Evolutionary conservation across 2,113 vertebrate genomes (phyloP).

Genomic region (Delphinapterus leucas): DNA sequence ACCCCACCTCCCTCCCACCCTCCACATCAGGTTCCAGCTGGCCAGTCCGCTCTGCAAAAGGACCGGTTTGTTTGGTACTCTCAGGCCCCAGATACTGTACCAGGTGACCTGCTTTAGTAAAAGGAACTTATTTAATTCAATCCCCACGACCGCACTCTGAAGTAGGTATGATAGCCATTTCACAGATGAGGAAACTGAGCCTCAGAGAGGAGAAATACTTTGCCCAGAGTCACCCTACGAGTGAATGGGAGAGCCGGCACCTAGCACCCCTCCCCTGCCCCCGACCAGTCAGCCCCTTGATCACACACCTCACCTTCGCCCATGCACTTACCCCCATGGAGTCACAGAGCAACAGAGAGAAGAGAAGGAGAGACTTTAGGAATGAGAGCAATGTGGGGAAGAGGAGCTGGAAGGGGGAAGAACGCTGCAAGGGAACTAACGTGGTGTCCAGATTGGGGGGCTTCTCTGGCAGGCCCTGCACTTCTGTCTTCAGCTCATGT

Average conservation of each 20-base stretch:
- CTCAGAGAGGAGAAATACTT: not conserved
- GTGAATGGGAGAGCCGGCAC: not conserved
- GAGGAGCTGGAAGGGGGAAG: not conserved
- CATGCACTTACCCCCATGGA: not conserved
- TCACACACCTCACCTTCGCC: not conserved
- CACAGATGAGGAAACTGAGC: not conserved
- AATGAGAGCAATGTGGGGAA: not conserved
- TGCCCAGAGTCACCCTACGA: not conserved
- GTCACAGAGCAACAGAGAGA: not conserved
- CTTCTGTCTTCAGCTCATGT: not conserved
- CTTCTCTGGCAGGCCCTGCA: not conserved
- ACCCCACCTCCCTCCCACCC: not conserved
- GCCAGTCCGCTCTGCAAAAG: not conserved
- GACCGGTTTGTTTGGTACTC: not conserved
- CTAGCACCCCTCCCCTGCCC: not conserved
- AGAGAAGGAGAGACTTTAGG: not conserved
- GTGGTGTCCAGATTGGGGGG: too few relatives aligned
- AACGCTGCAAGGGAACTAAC: not conserved
- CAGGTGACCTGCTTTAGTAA: not conserved
- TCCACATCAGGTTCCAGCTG: not conserved
- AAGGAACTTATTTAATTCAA: not conserved
- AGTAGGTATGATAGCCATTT: not conserved
- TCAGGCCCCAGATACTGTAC: not conserved
- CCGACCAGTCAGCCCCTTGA: not conserved
- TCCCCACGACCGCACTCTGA: not conserved